These are phyloP conservation scores for Helicolenus hilgendorfi DNA, from an alignment of 2,797 vertebrate genomes.

Conservation along the genomic window DNA sequence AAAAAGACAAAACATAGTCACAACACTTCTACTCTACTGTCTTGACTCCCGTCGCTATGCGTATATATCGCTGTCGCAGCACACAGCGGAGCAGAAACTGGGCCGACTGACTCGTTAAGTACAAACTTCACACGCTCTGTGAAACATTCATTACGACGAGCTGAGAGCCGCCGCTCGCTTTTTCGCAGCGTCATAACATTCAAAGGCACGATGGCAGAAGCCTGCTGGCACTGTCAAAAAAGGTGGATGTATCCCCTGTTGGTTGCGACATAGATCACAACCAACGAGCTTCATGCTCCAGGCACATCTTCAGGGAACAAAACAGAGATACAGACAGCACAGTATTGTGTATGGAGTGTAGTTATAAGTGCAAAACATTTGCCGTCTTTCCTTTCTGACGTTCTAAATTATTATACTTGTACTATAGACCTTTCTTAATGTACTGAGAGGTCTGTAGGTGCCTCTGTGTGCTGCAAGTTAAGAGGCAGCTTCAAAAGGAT, in stretches of 20 bases:
- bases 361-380: not conserved
- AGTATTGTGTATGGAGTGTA: not conserved
- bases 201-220: slow-evolving; percentile 18
- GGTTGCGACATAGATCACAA: slow-evolving; percentile 32
- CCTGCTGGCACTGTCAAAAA: slow-evolving; percentile 26
- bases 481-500: not conserved
- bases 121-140: slow-evolving; percentile 39
- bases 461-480: not conserved
- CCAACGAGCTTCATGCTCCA: slow-evolving; percentile 3
- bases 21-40: not conserved
- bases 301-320: slow-evolving; percentile 15
- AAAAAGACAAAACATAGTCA: not conserved
- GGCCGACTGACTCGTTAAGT: slow-evolving; percentile 13
- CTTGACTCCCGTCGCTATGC: slow-evolving; percentile 4
- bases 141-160: slow-evolving; percentile 38
- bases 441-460: not conserved
- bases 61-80: slow-evolving; percentile 18
- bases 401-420: not conserved
- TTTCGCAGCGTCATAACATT: slow-evolving; percentile 10
- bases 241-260: slow-evolving; percentile 20
- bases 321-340: not conserved
- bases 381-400: not conserved
- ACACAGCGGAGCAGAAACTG: slow-evolving; percentile 34
- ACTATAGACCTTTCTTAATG: not conserved
- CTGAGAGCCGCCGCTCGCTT: slow-evolving; percentile 4